Evolutionary conservation across 2,888 invertebrate genomes (phyloP), one percentile per base, ranked within the genome.

Genomic region (Callosobruchus maculatus): DNA sequence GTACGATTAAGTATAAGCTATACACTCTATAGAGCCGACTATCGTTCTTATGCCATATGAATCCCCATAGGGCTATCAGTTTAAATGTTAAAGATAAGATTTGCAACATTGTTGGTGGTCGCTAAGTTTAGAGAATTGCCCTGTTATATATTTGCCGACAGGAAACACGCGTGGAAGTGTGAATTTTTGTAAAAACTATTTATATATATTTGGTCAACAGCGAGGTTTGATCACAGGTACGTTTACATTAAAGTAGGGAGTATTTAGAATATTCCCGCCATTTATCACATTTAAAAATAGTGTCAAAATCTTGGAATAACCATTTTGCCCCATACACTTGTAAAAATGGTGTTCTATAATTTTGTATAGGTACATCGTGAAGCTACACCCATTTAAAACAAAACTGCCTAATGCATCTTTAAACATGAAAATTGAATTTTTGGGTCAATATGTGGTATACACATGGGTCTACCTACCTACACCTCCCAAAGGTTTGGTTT

Each of bases 121-220:
- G 85, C 80, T 81, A 85, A 84, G 84, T 81, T 81, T 81, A 85
- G 86, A 86, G 86, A 86, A 86, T 86, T 86, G 86, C 85, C 86
- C 85, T 85, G 85, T 84, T 84, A 81, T 82, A 82, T 77, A 77
- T 77, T 77, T 77, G 74, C 74, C 21, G n/a, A 22, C 22, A 70
- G 70, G 72, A 72, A 74, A 74, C 74, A 74, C 71, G 72, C 70
- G 22, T 70, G 49, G 49, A 49, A 49, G 49, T 68, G 18, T 68
- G 18, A 9, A 68, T 68, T 9, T 68, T 68, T 68, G 21, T 21
- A 21, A 5, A n/a, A 21, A 68, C 22, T 68, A 68, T 68, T 81
- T 82, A 79, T 81, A 82, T 79, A 79, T 84, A 84, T 85, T 86
- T 86, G 85, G 85, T 85, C 83, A 81, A 81, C 80, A 83, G 85